phyloP scores from a whole-genome alignment of 2,797 vertebrate species.

The Urophycis tenuis region DNA sequence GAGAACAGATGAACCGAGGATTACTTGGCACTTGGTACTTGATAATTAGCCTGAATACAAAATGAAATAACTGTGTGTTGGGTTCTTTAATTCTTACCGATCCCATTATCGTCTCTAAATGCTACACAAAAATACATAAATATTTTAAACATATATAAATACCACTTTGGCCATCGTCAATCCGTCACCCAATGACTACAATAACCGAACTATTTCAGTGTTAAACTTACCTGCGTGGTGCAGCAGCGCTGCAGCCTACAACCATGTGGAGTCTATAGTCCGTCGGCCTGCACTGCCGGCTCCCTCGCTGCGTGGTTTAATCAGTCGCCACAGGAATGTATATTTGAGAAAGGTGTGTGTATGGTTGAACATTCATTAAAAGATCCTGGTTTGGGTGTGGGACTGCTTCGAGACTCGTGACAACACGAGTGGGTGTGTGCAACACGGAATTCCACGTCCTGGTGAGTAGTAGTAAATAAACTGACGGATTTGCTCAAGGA shows the following conservation, averaged over 20 bases:
- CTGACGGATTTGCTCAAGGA: constrained; percentile 47
- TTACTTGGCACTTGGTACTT: too few species aligned
- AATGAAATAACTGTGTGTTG: too few species aligned
- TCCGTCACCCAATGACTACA: too few species aligned
- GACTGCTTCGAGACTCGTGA: constrained; percentile 31
- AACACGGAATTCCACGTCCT: constrained; percentile 59
- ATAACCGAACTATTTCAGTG: background rate
- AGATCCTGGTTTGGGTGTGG: constrained; percentile 79
- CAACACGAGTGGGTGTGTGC: constrained; percentile 52
- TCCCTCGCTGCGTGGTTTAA: constrained; percentile 57
- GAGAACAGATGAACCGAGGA: too few species aligned
- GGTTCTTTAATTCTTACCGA: too few species aligned
- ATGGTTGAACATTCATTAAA: constrained; percentile 72
- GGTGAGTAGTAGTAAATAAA: constrained; percentile 60
- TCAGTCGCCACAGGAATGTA: constrained; percentile 61
- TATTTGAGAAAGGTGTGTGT: constrained; percentile 79
- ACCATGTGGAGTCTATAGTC: background rate
- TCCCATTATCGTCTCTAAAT: too few species aligned
- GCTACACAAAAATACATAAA: too few species aligned
- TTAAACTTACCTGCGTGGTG: background rate
- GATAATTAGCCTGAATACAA: too few species aligned
- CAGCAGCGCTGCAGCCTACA: background rate
- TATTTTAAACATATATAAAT: too few species aligned
- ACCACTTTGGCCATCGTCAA: too few species aligned
- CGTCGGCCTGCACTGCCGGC: background rate